Evolutionary conservation across 2,797 vertebrate species (phyloP).

Genomic region (Numenius phaeopus): DNA sequence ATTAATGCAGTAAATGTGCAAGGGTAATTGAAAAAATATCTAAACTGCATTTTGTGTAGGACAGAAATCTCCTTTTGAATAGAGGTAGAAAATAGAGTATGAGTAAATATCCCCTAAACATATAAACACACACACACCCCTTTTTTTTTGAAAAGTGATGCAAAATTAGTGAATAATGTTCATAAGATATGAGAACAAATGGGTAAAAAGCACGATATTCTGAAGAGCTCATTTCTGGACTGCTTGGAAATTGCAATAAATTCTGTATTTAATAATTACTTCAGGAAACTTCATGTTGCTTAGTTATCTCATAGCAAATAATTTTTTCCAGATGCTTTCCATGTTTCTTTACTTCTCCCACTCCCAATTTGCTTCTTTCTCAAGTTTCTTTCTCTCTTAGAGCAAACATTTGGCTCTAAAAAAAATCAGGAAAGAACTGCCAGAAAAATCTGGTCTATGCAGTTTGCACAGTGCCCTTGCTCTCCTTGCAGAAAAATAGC

Average conservation of each 20-base stretch:
- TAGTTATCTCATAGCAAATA: conserved; percentile 65
- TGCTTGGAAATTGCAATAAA: conserved; percentile 20
- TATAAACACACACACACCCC: background rate
- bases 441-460: conserved; percentile 7
- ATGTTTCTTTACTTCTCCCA: conserved; percentile 34
- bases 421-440: background rate
- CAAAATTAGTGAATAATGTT: background rate
- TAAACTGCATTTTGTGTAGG: background rate
- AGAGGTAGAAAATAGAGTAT: background rate
- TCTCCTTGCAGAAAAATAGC: background rate
- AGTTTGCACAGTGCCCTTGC: background rate
- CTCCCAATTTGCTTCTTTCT: conserved; percentile 38
- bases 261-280: conserved; percentile 47
- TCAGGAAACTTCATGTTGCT: conserved; percentile 58
- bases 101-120: background rate
- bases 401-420: conserved; percentile 49
- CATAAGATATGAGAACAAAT: background rate
- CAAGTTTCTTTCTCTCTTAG: conserved; percentile 42
- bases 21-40: background rate
- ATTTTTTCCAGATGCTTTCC: conserved; percentile 71
- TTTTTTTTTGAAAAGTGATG: background rate
- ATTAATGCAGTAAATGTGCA: background rate
- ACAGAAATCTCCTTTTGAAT: background rate
- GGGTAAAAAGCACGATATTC: background rate
- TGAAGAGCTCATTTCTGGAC: background rate